phyloP scores from a whole-genome alignment of 2,113 vertebrate genomes.

The Tachycineta bicolor region DNA sequence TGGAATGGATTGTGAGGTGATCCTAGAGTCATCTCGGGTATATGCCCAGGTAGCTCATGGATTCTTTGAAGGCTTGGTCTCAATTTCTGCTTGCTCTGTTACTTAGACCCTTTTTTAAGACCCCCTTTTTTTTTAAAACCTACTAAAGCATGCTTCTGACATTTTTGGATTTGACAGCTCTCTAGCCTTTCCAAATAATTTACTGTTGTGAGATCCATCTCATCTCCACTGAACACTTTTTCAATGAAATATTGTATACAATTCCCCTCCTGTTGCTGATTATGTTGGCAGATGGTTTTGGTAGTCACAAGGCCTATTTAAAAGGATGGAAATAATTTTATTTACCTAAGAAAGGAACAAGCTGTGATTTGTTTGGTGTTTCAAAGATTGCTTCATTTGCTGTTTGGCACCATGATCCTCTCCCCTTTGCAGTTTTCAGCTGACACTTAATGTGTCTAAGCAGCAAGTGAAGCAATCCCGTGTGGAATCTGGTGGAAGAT shows the following conservation, averaged over 20 bases:
- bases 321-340: neutral
- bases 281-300: neutral
- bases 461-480: neutral
- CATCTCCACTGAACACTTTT: neutral
- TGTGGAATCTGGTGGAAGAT: neutral
- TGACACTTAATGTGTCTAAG: neutral
- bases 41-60: neutral
- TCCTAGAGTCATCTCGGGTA: neutral
- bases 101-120: neutral
- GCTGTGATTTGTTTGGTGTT: conserved; percentile 13
- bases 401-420: neutral
- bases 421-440: neutral
- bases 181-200: neutral
- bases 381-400: neutral
- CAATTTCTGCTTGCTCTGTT: neutral
- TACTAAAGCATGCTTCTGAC: neutral
- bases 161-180: neutral
- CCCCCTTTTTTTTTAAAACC: neutral
- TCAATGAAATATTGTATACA: neutral
- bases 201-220: neutral
- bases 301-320: neutral
- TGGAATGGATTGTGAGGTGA: neutral
- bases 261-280: neutral
- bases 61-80: neutral
- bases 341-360: neutral